Evolutionary conservation across 2,888 invertebrate species (phyloP).

Genomic region (Aphrophora alni): DNA sequence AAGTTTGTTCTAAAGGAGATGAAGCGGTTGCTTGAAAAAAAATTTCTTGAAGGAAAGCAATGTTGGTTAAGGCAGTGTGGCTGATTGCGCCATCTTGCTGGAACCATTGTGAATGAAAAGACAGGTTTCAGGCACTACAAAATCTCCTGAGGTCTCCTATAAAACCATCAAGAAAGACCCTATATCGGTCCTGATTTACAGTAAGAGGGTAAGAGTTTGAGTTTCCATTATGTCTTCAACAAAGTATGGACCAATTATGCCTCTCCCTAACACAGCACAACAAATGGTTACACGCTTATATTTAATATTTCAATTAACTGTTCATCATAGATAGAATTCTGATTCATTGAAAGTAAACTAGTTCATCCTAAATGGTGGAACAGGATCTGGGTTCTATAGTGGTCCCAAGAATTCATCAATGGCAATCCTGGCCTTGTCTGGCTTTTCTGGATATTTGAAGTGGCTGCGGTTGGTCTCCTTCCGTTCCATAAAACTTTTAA

Average conservation of each 20-base stretch:
- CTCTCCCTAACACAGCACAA: neutral
- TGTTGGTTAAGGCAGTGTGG: no score
- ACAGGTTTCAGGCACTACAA: no score
- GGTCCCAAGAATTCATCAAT: conserved; percentile 2
- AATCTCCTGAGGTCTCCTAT: no score
- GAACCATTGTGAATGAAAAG: no score
- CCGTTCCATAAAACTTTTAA: conserved; percentile 12
- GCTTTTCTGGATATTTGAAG: neutral
- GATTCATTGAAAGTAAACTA: conserved; percentile 10
- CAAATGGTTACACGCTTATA: no score
- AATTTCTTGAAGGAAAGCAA: no score
- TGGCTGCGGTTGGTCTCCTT: conserved; percentile 2
- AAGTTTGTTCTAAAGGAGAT: no score
- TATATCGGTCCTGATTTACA: no score
- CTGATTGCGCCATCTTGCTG: no score
- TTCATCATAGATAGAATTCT: conserved; percentile 14
- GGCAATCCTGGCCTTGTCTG: neutral
- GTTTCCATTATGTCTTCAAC: neutral
- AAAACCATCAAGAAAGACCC: no score
- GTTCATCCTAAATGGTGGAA: conserved; percentile 13
- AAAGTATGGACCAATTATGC: no score
- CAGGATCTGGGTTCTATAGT: conserved; percentile 4
- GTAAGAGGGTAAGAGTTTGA: conserved; percentile 48
- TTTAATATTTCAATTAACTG: no score
- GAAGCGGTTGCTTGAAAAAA: neutral